phyloP scores from a whole-genome alignment of 2,113 vertebrate species.

The Colossoma macropomum region DNA sequence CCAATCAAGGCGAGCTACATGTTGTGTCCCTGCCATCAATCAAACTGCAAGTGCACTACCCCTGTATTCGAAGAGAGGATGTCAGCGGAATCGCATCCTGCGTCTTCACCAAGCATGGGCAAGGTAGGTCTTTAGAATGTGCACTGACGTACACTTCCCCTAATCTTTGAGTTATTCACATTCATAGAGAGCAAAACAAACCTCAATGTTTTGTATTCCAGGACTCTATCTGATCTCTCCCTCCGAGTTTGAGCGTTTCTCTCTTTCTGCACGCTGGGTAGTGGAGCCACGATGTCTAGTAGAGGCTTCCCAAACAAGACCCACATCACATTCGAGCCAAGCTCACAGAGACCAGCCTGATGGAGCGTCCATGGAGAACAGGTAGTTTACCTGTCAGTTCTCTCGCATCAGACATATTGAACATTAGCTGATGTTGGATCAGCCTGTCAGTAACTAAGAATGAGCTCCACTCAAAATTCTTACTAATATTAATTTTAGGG shows the following conservation, averaged over 20 bases:
- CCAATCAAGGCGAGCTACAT: conserved; percentile 94
- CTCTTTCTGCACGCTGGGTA: conserved; percentile 88
- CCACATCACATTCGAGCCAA: conserved; percentile 48
- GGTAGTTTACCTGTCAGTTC: conserved; percentile 67
- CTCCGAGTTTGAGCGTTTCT: conserved; percentile 96
- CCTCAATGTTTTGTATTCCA: conserved; percentile 57
- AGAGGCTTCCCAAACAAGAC: conserved; percentile 66
- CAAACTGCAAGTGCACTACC: conserved; percentile 91
- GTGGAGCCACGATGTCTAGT: conserved; percentile 90
- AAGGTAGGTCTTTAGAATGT: conserved; percentile 77
- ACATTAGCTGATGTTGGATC: neutral
- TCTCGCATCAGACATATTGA: neutral
- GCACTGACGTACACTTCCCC: neutral
- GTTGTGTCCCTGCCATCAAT: conserved; percentile 91
- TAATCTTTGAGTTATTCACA: neutral
- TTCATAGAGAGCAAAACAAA: neutral
- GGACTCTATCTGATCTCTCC: conserved; percentile 98
- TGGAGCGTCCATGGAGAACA: conserved; percentile 68
- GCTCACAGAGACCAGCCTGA: conserved; percentile 59
- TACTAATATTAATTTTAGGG: neutral
- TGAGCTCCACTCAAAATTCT: neutral
- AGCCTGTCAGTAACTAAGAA: neutral
- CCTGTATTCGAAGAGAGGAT: conserved; percentile 94
- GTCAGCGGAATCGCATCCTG: conserved; percentile 97
- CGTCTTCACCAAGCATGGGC: conserved; percentile 94